Evolutionary conservation across 1,140 invertebrate genomes (phyloP), one percentile per base, ranked within the genome.

Genomic region (Arion vulgaris): DNA sequence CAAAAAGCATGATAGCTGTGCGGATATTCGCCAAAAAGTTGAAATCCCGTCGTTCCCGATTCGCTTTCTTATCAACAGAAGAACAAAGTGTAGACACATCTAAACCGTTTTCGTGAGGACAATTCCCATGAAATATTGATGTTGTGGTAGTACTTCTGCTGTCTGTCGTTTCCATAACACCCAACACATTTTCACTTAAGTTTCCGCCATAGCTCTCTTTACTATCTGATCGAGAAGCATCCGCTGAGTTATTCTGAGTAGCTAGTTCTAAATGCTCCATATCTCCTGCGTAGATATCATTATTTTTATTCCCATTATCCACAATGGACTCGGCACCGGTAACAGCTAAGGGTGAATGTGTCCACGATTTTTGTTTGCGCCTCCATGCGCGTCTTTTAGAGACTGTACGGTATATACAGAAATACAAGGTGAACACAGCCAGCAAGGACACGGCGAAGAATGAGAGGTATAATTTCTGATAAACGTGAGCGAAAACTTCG

Each of bases 1-100:
- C 89, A 75, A 91, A 91, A 66, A 91, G 76, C 85, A 91, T 91
- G 26, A 84, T 87, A 5, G 91, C 91, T 36, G 90, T 91, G 84
- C 90, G 90, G 19, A 92, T 88, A 72, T 92, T 92, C 28, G 90
- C 89, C 13, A 88, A 87, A 75, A 72, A 87, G 85, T 85, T 87
- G 81, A 74, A 85, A 68, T 83, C 83, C 19, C 78, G 80, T 62
- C 83, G 75, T 32, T 83, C 84, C 28, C 77, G 72, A 57, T 45
- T 85, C 11, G 72, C 62, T 38, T 80, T 84, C 68, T 85, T 85
- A 49, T 85, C 81, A 23, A 80, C 80, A 15, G 77, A 34, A 4
- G 45, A 15, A 1, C 38, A 57, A 1, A 57, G 45, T 34, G 17
- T 28, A 19, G 32, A 34, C 5, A 32, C 57, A 15, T 53, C 68